A percentile compares a stretch with the other conserved stretches of the same genome.
Evolutionary conservation across 1,140 invertebrate species (phyloP).

Genomic region (Paraescarpia echinospica): DNA sequence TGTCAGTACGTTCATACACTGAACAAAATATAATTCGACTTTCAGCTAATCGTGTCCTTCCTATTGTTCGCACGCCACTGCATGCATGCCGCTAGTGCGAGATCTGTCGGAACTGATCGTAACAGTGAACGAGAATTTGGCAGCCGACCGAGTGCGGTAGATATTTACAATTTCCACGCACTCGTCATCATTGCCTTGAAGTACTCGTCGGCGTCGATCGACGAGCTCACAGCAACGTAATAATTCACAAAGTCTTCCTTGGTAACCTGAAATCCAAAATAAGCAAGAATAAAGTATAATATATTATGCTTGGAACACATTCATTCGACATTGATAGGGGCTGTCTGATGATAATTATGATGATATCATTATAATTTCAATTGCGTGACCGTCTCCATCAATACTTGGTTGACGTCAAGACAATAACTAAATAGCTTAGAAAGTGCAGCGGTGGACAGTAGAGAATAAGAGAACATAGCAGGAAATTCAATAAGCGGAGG

Average conservation of each 20-base stretch:
- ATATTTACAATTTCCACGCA: constrained; percentile 73
- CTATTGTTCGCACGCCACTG: too few relatives aligned
- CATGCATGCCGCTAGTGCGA: too few relatives aligned
- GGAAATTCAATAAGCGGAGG: too few relatives aligned
- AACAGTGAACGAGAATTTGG: not conserved
- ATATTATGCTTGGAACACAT: too few relatives aligned
- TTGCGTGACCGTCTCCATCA: not conserved
- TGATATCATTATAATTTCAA: not conserved
- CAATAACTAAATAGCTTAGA: not conserved
- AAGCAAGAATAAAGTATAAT: not conserved
- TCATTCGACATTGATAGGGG: too few relatives aligned
- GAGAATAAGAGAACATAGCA: too few relatives aligned
- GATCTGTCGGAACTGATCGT: too few relatives aligned
- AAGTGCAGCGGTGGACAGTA: too few relatives aligned
- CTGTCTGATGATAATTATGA: not conserved
- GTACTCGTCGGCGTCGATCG: constrained; percentile 87
- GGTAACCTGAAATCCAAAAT: constrained; percentile 70
- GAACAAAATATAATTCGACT: too few relatives aligned
- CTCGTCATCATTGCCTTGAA: constrained; percentile 94
- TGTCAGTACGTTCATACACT: too few relatives aligned
- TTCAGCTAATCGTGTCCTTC: too few relatives aligned
- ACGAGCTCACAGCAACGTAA: constrained; percentile 86
- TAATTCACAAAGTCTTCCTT: constrained; percentile 91
- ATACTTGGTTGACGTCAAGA: not conserved
- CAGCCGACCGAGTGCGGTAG: not conserved